Evolutionary conservation across 2,888 invertebrate species (phyloP).

Genomic region (Polydrusus pterygomalis): DNA sequence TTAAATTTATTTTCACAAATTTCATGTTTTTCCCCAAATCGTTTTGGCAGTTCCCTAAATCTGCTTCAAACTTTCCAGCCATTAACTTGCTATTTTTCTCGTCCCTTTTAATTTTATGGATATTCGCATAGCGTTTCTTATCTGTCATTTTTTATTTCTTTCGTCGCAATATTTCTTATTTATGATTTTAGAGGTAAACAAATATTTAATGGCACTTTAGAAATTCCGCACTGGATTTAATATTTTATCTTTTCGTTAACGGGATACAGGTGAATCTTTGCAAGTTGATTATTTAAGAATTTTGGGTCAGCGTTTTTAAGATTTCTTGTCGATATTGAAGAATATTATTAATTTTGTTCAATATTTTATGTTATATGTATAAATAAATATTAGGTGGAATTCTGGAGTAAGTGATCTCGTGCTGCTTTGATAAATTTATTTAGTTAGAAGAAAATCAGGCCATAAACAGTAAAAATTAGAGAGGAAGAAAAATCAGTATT

Average conservation of each 20-base stretch:
- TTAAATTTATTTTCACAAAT: background rate
- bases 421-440: too few relatives aligned
- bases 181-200: constrained; percentile 9
- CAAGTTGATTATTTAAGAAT: background rate
- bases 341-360: too few relatives aligned
- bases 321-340: too few relatives aligned
- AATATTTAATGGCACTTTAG: background rate
- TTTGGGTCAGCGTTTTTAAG: too few relatives aligned
- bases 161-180: constrained; percentile 7
- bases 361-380: too few relatives aligned
- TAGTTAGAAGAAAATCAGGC: too few relatives aligned
- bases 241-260: background rate
- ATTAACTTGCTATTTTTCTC: constrained; percentile 6
- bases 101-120: constrained; percentile 4
- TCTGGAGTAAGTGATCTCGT: too few relatives aligned
- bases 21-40: background rate
- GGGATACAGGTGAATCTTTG: background rate
- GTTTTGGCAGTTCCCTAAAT: constrained; percentile 1
- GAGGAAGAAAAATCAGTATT: too few relatives aligned
- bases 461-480: too few relatives aligned
- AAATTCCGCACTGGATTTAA: background rate
- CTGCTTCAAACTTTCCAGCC: constrained; percentile 9
- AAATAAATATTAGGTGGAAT: too few relatives aligned
- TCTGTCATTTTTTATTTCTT: constrained; percentile 6
- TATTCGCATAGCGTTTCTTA: background rate